Conservation (phyloP, 2,888 invertebrate genomes). For the Thalpophila matura region DNA sequence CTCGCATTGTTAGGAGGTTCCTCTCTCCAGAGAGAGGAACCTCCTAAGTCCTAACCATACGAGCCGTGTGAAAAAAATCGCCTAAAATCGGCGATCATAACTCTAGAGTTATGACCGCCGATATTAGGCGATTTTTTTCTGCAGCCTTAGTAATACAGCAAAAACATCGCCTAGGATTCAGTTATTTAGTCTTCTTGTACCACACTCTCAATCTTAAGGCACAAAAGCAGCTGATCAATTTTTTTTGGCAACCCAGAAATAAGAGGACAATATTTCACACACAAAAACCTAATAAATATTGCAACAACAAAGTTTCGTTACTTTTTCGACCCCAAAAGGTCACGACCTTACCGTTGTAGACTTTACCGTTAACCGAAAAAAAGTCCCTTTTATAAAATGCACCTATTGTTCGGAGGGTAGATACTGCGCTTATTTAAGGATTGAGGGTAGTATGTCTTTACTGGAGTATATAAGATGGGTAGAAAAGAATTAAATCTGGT, state of each 20-base stretch:
- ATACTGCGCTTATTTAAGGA: constrained; percentile 21
- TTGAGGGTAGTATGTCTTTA: constrained; percentile 6
- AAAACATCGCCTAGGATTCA: no score
- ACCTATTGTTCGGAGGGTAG: constrained; percentile 50
- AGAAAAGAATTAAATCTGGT: constrained; percentile 3
- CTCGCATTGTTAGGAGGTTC: no score
- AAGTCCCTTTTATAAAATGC: constrained; percentile 44
- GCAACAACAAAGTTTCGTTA: constrained; percentile 35
- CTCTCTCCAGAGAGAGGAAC: no score
- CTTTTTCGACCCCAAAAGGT: constrained; percentile 43
- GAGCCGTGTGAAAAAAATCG: no score
- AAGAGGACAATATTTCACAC: constrained; percentile 32
- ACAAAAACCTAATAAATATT: constrained; percentile 51
- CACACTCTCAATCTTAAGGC: no score
- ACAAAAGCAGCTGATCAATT: background rate
- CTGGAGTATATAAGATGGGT: constrained; percentile 22
- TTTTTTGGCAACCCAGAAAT: constrained; percentile 16
- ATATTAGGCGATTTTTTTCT: no score
- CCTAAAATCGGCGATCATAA: no score
- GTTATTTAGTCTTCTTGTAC: no score
- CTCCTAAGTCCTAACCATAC: no score
- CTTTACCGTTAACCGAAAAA: constrained; percentile 48
- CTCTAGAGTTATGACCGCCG: no score
- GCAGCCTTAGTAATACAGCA: no score
- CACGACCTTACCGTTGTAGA: constrained; percentile 48